These are phyloP conservation scores for Meteorus sp. DNA, from an alignment of 1,140 invertebrate species.

Conservation along the genomic window DNA sequence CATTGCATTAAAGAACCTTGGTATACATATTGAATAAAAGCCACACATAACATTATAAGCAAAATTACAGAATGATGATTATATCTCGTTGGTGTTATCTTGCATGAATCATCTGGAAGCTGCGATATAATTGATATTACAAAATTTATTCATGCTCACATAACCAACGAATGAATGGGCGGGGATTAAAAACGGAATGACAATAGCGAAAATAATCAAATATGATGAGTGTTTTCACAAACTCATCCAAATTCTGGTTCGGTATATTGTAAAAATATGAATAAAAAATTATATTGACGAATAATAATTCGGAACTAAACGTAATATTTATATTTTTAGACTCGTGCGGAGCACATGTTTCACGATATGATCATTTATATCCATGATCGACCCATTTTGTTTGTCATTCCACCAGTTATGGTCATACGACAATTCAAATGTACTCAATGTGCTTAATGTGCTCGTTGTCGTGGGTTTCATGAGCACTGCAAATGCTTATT, in stretches of 20 bases:
- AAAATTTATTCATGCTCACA: no score
- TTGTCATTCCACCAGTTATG: background rate
- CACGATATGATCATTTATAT: no score
- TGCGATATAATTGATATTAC: no score
- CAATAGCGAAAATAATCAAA: no score
- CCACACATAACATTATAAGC: slow-evolving; percentile 30
- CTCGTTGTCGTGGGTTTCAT: background rate
- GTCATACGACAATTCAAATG: slow-evolving; percentile 6
- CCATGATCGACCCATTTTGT: no score
- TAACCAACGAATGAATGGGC: no score
- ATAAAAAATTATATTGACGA: background rate
- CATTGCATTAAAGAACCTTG: slow-evolving; percentile 5
- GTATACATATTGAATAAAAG: slow-evolving; percentile 39
- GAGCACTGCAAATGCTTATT: slow-evolving; percentile 1
- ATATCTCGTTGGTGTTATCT: slow-evolving; percentile 27
- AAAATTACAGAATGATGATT: slow-evolving; percentile 47
- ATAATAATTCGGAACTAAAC: background rate
- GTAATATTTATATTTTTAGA: no score
- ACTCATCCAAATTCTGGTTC: background rate
- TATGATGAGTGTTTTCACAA: no score
- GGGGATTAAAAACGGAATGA: slow-evolving; percentile 3
- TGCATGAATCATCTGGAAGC: slow-evolving; percentile 4
- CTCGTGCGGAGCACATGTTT: no score
- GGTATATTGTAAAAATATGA: background rate
- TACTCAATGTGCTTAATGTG: background rate